These are phyloP conservation scores for Cichladusa arquata DNA, from an alignment of 2,113 vertebrate species.

Conservation along the genomic window DNA sequence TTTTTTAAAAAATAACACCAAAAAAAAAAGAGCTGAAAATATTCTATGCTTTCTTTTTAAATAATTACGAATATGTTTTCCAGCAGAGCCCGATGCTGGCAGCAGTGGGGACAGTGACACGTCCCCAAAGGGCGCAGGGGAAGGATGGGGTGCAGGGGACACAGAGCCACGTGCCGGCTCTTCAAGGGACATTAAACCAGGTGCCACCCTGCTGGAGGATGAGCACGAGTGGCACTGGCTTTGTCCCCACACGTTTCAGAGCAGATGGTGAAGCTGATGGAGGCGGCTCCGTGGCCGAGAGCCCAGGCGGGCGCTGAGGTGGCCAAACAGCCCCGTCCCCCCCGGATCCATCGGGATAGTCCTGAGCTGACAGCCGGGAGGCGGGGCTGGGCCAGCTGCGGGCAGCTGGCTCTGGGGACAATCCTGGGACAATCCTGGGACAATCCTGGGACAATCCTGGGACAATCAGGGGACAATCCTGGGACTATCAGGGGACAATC, in stretches of 20 bases:
- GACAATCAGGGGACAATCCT: not conserved
- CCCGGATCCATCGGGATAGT: not conserved
- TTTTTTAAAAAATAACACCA: no score
- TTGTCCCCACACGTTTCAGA: conserved; percentile 61
- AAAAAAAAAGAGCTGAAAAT: not conserved
- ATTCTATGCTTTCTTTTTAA: not conserved
- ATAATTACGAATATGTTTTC: not conserved
- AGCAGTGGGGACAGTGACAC: accelerated
- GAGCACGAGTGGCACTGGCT: conserved; percentile 66
- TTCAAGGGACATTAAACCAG: not conserved
- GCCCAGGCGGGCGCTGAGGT: not conserved
- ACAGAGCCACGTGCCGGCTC: not conserved
- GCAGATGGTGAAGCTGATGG: conserved; percentile 58
- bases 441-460: not conserved
- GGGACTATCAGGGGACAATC: not conserved
- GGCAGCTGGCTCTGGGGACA: not conserved
- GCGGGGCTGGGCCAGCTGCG: conserved; percentile 7
- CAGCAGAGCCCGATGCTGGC: not conserved
- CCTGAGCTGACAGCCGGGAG: not conserved
- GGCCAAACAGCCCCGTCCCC: not conserved
- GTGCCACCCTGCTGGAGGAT: not conserved
- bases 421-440: not conserved
- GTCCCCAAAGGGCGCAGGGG: accelerated
- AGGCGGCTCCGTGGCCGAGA: not conserved
- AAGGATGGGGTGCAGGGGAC: not conserved